Conservation (phyloP, 2,888 invertebrate species). For the Isotomurus palustris region DNA sequence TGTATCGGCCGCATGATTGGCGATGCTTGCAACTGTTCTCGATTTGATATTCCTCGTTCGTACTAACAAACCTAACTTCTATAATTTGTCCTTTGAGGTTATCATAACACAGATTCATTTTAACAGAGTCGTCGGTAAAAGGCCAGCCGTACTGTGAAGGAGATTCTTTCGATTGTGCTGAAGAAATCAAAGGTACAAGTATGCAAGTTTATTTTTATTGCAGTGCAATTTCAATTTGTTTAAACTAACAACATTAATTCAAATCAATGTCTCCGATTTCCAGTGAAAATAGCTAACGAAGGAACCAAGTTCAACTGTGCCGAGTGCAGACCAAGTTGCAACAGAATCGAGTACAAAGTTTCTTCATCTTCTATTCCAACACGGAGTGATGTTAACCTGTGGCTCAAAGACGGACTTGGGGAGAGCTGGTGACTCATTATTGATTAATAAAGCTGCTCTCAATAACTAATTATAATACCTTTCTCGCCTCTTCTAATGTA, state of each 20-base stretch:
- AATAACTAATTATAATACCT: no score
- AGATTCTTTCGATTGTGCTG: conserved; percentile 19
- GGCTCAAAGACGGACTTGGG: conserved; percentile 1
- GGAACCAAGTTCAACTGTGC: conserved; percentile 1
- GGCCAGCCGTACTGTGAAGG: conserved; percentile 3
- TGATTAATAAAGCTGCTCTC: no score
- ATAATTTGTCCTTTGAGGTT: conserved; percentile 12
- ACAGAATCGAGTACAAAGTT: conserved; percentile 20
- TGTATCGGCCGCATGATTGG: conserved; percentile 25
- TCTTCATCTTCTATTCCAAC: conserved; percentile 5
- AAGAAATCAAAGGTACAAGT: conserved; percentile 18
- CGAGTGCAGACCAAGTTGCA: conserved; percentile 23
- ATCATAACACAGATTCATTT: not conserved
- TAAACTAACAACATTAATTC: no score
- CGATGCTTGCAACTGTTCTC: conserved; percentile 21
- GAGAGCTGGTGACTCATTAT: not conserved
- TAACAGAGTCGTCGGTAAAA: not conserved
- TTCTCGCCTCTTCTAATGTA: not conserved
- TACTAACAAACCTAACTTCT: conserved; percentile 2
- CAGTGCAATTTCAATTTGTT: not conserved
- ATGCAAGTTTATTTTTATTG: not conserved
- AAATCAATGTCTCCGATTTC: no score
- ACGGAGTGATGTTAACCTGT: conserved; percentile 15
- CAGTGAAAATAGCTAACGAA: not conserved
- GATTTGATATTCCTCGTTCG: conserved; percentile 35